Evolutionary conservation across 2,888 invertebrate genomes (phyloP).

Genomic region (Dorcus hopei): DNA sequence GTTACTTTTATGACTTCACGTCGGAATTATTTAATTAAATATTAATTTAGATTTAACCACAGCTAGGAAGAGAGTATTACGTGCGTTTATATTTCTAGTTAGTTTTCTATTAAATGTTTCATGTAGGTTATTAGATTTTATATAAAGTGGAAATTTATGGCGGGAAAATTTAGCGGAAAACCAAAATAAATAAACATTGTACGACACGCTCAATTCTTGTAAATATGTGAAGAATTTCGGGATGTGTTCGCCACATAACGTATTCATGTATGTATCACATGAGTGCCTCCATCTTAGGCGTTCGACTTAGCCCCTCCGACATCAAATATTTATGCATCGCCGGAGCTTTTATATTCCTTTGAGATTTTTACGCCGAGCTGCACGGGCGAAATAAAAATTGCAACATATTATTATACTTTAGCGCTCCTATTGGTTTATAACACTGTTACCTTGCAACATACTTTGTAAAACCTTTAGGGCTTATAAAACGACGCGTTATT

Average conservation of each 20-base stretch:
- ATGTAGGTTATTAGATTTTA: no score
- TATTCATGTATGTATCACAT: conserved; percentile 30
- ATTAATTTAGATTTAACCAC: no score
- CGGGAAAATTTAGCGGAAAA: background rate
- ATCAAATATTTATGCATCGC: conserved; percentile 37
- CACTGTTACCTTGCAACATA: conserved; percentile 3
- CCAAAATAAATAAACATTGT: conserved; percentile 9
- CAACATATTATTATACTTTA: conserved; percentile 8
- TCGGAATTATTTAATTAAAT: no score
- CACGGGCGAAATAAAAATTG: conserved; percentile 7
- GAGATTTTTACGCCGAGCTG: background rate
- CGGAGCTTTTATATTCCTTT: conserved; percentile 34
- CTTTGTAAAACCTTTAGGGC: conserved; percentile 6
- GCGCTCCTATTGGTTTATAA: conserved; percentile 5
- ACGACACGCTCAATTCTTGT: conserved; percentile 7
- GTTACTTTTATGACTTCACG: no score
- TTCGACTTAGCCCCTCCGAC: conserved; percentile 31
- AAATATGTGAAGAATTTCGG: conserved; percentile 3
- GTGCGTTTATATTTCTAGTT: no score
- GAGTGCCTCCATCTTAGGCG: conserved; percentile 28
- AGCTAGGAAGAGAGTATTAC: no score
- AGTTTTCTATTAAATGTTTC: no score
- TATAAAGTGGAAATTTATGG: no score
- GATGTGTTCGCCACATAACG: conserved; percentile 6
- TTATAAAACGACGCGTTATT: background rate